These are phyloP conservation scores for Lophura nycthemera DNA, from an alignment of 2,113 vertebrate species.

Conservation along the genomic window DNA sequence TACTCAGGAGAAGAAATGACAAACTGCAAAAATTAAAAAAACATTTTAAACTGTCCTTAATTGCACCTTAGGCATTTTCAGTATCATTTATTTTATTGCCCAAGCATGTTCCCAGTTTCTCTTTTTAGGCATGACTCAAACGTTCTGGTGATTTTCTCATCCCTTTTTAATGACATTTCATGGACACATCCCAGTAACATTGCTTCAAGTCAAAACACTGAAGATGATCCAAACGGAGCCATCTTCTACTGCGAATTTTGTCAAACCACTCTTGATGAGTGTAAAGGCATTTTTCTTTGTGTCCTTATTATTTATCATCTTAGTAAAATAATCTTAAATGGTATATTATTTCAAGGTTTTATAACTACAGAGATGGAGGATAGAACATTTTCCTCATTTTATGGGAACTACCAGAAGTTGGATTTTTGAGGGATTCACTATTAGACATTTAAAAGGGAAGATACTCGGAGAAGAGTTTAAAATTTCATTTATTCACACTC, in stretches of 20 bases:
- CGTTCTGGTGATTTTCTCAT: slow-evolving; percentile 52
- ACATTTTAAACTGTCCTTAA: not conserved
- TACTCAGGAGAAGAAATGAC: not conserved
- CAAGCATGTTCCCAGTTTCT: slow-evolving; percentile 31
- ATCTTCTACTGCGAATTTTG: not conserved
- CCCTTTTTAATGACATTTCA: slow-evolving; percentile 31
- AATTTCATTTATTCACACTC: not conserved
- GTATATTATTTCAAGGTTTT: not conserved
- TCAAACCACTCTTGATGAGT: not conserved
- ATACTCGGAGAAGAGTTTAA: not conserved
- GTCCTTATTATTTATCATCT: not conserved
- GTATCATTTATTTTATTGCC: slow-evolving; percentile 47
- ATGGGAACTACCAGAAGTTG: not conserved
- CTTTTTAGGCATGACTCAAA: slow-evolving; percentile 60
- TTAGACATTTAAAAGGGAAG: not conserved
- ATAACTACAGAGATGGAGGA: not conserved
- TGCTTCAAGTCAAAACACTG: slow-evolving; percentile 19
- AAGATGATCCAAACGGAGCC: slow-evolving; percentile 30
- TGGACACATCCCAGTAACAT: slow-evolving; percentile 25
- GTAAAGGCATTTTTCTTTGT: not conserved
- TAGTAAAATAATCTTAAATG: not conserved
- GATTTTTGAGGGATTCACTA: not conserved
- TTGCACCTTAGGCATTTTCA: not conserved
- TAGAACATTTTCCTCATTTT: not conserved
- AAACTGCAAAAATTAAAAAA: not conserved